Base-by-base conservation (phyloP, 2,888 invertebrate species). In the Sacculina carcini region DNA sequence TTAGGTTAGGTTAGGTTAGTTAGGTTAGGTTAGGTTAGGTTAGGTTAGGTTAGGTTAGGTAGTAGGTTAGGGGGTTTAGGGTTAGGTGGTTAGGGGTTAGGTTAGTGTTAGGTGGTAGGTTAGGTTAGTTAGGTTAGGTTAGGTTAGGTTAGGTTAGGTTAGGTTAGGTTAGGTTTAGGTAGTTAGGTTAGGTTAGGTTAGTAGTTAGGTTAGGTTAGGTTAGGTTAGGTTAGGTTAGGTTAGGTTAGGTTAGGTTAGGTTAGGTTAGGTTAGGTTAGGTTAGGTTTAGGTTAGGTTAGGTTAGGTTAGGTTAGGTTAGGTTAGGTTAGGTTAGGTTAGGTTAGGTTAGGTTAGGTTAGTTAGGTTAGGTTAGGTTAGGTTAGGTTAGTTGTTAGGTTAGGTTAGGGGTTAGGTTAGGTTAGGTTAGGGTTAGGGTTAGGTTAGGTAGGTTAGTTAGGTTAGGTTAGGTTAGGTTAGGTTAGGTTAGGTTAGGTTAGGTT, bases 321-420 rank as follows among this genome's bases (percentile, higher is more conserved):
- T 50, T 47, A 48, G 59, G 58, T 59, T 58, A 56, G 58, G 59
- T 59, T 58, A 54, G 59, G 58, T 60, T 60, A 53, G 59, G 59
- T 59, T 60, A 52, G 59, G 56, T 59, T 57, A 53, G 58, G 58
- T 58, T 58, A 53, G 58, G 57, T 57, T 57, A 51, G 59, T 58
- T 58, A 53, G 58, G 57, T 57, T 58, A 53, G 59, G 58, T 59
- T 59, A 53, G 59, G 58, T 58, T 58, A 54, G 59, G 58, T 58
- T 57, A 54, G 59, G 58, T 59, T 58, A 55, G 59, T 58, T 58
- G 57, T n/a, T n/a, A n/a, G n/a, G n/a, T n/a, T n/a, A n/a, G n/a
- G n/a, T n/a, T n/a, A n/a, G n/a, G 53, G 59, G 59, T 58, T 58
- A 56, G 59, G 58, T 59, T 58, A 57, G 59, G 56, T 58, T 58